Percentiles rank a stretch among this genome's conserved stretches.
These are phyloP conservation scores for Gyrodactylus salaris DNA, from an alignment of 1,140 invertebrate genomes.

Conservation along the genomic window DNA sequence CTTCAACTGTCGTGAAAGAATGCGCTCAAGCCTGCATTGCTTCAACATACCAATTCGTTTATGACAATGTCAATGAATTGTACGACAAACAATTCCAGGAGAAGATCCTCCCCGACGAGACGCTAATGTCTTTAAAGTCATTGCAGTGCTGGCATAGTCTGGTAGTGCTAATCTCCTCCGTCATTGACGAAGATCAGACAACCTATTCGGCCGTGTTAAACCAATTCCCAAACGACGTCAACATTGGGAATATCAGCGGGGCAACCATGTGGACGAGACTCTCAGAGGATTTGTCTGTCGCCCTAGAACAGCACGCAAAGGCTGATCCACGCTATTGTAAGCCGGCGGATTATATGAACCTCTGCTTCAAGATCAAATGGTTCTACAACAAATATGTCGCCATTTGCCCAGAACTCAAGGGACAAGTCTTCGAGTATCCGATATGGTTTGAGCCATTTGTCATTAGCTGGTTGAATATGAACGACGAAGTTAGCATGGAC, in stretches of 20 bases:
- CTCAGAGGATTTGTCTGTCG: constrained; percentile 45
- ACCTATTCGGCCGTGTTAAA: constrained; percentile 8
- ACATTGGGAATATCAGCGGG: constrained; percentile 49
- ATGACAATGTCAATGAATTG: constrained; percentile 80
- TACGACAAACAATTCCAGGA: constrained; percentile 57
- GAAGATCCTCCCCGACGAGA: background rate
- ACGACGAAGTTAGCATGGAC: constrained; percentile 32
- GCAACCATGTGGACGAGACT: constrained; percentile 85
- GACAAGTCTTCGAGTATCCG: constrained; percentile 64
- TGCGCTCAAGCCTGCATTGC: constrained; percentile 88
- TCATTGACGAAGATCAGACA: constrained; percentile 10
- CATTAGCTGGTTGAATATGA: constrained; percentile 99
- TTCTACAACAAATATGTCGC: constrained; percentile 39
- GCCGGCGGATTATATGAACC: constrained; percentile 59
- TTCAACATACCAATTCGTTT: constrained; percentile 85
- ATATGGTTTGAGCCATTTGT: constrained; percentile 98
- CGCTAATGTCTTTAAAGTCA: constrained; percentile 4
- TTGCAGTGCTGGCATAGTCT: constrained; percentile 9
- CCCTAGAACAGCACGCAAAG: constrained; percentile 67
- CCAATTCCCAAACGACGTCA: constrained; percentile 27
- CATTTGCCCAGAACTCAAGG: constrained; percentile 77
- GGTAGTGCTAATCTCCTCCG: constrained; percentile 8
- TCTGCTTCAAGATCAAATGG: constrained; percentile 97
- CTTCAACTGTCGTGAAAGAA: constrained; percentile 87
- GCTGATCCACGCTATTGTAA: background rate